Evolutionary conservation across 1,140 invertebrate genomes (phyloP).

Genomic region (Antheraea mylitta): DNA sequence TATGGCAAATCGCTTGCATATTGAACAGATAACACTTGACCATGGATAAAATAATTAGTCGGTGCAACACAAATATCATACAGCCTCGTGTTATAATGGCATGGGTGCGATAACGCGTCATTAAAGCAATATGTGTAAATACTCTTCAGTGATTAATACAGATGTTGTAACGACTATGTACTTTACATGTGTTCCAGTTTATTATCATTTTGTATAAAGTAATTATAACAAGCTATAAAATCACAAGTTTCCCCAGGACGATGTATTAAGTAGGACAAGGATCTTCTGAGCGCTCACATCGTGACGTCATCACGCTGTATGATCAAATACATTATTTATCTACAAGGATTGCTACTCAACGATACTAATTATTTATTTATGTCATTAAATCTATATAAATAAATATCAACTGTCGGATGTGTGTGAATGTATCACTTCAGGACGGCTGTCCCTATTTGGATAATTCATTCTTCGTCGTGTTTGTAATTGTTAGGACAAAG

Average conservation of each 20-base stretch:
- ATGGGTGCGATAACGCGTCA: conserved; percentile 33
- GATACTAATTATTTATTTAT: neutral
- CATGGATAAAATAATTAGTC: conserved; percentile 17
- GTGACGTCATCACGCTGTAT: neutral
- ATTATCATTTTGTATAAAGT: conserved; percentile 2
- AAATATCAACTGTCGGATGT: too few species aligned
- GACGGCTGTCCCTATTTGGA: too few species aligned
- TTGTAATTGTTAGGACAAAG: too few species aligned
- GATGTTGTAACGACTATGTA: neutral
- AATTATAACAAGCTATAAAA: neutral
- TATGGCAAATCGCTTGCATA: neutral
- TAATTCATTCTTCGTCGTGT: too few species aligned
- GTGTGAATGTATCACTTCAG: too few species aligned
- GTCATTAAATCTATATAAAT: too few species aligned
- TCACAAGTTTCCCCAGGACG: conserved; percentile 2
- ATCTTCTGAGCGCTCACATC: neutral
- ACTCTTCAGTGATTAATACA: conserved; percentile 16
- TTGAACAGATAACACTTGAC: conserved; percentile 23
- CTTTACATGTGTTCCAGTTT: neutral
- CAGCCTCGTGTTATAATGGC: conserved; percentile 37
- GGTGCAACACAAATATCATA: conserved; percentile 31
- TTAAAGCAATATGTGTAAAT: conserved; percentile 15
- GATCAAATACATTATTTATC: neutral
- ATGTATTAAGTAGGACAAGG: neutral
- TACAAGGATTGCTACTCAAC: neutral